These are phyloP conservation scores for Oconnorella tubifera DNA, from an alignment of 2,888 invertebrate species.

Conservation along the genomic window DNA sequence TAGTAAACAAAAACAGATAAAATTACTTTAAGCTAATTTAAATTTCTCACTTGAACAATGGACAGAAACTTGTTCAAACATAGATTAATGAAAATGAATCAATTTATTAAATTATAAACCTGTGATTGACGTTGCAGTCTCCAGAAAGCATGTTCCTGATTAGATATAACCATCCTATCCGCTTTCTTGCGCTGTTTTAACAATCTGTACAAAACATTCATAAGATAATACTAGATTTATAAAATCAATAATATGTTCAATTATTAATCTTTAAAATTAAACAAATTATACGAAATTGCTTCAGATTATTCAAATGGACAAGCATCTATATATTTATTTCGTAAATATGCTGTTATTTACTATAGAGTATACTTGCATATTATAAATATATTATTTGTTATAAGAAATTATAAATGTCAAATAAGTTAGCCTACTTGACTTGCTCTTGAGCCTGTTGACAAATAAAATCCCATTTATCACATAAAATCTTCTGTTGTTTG, in stretches of 20 bases:
- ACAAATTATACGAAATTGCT: not conserved
- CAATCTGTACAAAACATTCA: conserved; percentile 60
- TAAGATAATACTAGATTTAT: too few relatives aligned
- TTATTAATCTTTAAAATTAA: not conserved
- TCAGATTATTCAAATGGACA: not conserved
- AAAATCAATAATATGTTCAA: not conserved
- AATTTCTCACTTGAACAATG: too few relatives aligned
- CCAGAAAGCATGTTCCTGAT: conserved; percentile 98
- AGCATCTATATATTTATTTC: too few relatives aligned
- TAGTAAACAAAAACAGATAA: too few relatives aligned
- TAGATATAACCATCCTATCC: conserved; percentile 89
- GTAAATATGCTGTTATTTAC: too few relatives aligned
- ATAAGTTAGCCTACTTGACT: conserved; percentile 63
- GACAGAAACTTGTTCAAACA: too few relatives aligned
- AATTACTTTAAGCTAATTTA: too few relatives aligned
- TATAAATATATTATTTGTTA: too few relatives aligned
- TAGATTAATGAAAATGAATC: not conserved
- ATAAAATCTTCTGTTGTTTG: conserved; percentile 85
- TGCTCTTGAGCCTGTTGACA: conserved; percentile 96
- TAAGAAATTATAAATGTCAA: too few relatives aligned
- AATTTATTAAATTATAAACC: not conserved
- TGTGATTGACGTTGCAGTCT: conserved; percentile 83
- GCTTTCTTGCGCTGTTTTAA: conserved; percentile 92
- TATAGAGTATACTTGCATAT: too few relatives aligned
- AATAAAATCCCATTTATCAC: conserved; percentile 97